Evolutionary conservation across 2,888 invertebrate species (phyloP).

Genomic region (Artemia sinica): DNA sequence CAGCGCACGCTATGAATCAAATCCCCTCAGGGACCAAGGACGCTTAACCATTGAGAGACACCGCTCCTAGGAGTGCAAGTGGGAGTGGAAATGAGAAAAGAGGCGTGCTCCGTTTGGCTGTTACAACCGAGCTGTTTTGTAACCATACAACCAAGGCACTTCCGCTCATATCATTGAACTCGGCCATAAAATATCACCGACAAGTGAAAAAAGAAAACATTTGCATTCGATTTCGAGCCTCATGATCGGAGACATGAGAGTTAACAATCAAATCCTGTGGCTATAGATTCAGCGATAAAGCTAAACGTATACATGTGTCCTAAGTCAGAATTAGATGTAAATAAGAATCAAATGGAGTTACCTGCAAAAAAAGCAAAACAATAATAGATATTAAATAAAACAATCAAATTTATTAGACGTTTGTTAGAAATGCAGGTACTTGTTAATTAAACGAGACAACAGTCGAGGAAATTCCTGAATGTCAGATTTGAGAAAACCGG

Average conservation of each 20-base stretch:
- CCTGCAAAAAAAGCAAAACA: too few species aligned
- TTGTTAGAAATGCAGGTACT: too few species aligned
- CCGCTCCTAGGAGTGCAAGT: slow-evolving; percentile 9
- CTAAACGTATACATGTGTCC: too few species aligned
- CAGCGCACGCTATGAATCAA: slow-evolving; percentile 8
- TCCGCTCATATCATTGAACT: slow-evolving; percentile 14
- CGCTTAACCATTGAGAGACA: slow-evolving; percentile 9
- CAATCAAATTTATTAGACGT: too few species aligned
- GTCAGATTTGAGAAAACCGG: too few species aligned
- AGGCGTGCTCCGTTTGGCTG: slow-evolving; percentile 11
- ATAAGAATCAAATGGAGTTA: too few species aligned
- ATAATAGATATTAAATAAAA: too few species aligned
- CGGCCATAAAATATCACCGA: slow-evolving; percentile 13
- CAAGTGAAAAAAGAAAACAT: background rate
- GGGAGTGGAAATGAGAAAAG: slow-evolving; percentile 3
- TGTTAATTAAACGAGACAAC: too few species aligned
- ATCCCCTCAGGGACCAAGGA: slow-evolving; percentile 14
- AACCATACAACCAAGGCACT: slow-evolving; percentile 12
- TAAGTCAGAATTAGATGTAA: too few species aligned
- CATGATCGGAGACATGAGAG: background rate
- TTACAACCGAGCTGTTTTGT: slow-evolving; percentile 13
- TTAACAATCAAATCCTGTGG: too few species aligned
- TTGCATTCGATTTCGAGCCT: background rate
- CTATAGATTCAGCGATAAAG: too few species aligned
- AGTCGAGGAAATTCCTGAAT: too few species aligned